phyloP scores from a whole-genome alignment of 2,797 vertebrate species.

The Sebastolobus alascanus region DNA sequence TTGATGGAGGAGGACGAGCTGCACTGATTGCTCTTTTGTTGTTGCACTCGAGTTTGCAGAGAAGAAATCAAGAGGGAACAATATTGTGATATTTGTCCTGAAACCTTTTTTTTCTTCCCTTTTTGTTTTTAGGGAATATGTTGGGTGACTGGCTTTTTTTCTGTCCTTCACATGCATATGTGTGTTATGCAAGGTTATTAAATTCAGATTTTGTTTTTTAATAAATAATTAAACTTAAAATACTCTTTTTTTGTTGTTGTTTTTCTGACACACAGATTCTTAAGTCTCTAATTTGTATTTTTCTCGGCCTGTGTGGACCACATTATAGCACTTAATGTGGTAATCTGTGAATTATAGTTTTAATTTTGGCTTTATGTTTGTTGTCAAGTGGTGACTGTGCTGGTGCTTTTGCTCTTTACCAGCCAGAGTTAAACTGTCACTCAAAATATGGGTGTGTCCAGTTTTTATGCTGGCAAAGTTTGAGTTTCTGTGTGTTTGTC shows the following conservation, averaged over 20 bases:
- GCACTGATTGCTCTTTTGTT: conserved; percentile 42
- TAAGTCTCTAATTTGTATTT: conserved; percentile 21
- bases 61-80: conserved; percentile 53
- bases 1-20: conserved; percentile 29
- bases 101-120: conserved; percentile 21
- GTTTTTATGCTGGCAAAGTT: no score
- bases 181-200: conserved; percentile 77
- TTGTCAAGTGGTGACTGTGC: conserved; percentile 9
- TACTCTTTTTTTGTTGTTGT: background rate
- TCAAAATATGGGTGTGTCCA: background rate
- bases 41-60: conserved; percentile 57
- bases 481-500: background rate
- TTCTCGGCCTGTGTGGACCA: background rate
- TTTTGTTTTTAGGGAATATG: conserved; percentile 50
- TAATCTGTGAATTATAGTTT: conserved; percentile 11
- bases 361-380: background rate
- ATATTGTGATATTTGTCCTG: conserved; percentile 30
- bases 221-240: conserved; percentile 73
- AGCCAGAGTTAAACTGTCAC: background rate
- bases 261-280: conserved; percentile 19
- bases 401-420: background rate
- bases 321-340: background rate
- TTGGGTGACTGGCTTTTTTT: conserved; percentile 66
- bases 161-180: conserved; percentile 73
- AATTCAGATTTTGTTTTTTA: conserved; percentile 70